Base-by-base conservation (phyloP, 2,113 vertebrate species). In the Bubo bubo region DNA sequence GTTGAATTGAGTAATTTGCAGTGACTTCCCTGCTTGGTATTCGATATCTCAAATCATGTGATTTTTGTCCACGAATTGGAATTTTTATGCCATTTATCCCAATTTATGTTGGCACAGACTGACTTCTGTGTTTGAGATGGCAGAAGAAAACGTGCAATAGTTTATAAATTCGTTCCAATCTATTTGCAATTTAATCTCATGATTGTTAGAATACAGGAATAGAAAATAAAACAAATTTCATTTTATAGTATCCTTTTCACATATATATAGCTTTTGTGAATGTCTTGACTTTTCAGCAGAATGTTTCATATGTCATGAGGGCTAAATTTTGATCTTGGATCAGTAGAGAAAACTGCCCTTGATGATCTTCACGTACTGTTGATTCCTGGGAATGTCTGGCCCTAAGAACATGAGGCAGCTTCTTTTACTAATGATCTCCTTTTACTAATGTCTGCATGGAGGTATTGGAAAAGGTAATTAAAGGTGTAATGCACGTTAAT, bases 61-160 rank as follows among this genome's bases (percentile, higher is more conserved):
- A n/a, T 59, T 71, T 43, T 80, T 41, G 60, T 79, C 34, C 47
- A 6, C 10, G 20, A 75, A 68, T 72, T 87, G 73, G 53, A 66
- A 76, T 76, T 84, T 93, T 93, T 60, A 17, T 89, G 80, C 81
- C 83, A 59, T 93, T 92, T 97, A 41, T 79, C 79, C 73, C 80
- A 52, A 47, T 94, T 96, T 74, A 5, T 73, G 30, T 96, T 92
- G 94, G 66, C 58, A 73, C 53, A 30, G 26, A 12, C 20, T 49
- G 82, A 47, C 62, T 70, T 39, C 20, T 70, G 49, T 28, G 27
- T 87, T 84, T 64, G 66, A 88, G 68, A 22, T 9, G 24, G 47
- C 27, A 59, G 35, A 86, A 89, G 49, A 77, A 93, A 87, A 34
- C 23, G 20, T 21, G 27, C 8, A 68, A 1, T 56, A n/a, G 39